phyloP scores from a whole-genome alignment of 2,113 vertebrate genomes.

The Sander lucioperca region DNA sequence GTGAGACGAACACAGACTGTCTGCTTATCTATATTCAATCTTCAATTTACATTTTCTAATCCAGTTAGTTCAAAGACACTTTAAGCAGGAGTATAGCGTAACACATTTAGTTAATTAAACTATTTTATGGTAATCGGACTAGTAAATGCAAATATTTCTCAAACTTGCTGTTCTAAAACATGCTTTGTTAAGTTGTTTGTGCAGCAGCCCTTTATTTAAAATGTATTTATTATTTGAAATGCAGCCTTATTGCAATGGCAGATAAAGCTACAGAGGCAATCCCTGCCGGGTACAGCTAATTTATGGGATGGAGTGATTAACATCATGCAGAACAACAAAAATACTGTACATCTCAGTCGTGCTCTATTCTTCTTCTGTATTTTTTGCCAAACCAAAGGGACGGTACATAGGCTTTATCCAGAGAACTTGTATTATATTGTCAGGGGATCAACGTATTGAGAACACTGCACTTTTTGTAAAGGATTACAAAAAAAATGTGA shows the following conservation, averaged over 20 bases:
- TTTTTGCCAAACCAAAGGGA: not conserved
- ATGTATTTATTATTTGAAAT: constrained; percentile 42
- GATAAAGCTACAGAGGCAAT: constrained; percentile 42
- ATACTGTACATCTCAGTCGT: not conserved
- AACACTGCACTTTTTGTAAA: constrained; percentile 6
- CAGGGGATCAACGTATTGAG: constrained; percentile 1
- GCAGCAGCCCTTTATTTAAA: not conserved
- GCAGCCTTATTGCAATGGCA: constrained; percentile 35
- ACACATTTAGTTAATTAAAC: constrained; percentile 35
- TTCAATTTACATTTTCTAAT: constrained; percentile 42
- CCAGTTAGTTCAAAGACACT: constrained; percentile 46
- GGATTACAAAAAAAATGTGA: constrained; percentile 25
- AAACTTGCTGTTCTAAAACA: constrained; percentile 6
- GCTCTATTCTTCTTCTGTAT: not conserved
- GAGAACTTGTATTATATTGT: not conserved
- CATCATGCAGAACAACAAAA: constrained; percentile 34
- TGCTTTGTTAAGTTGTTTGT: constrained; percentile 8
- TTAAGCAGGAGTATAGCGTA: constrained; percentile 29
- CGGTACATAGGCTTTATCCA: not conserved
- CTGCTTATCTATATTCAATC: constrained; percentile 41
- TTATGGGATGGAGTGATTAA: constrained; percentile 21
- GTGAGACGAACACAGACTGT: not conserved
- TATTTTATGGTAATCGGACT: too few relatives aligned
- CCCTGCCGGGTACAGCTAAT: constrained; percentile 37
- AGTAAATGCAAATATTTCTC: constrained; percentile 35